Conservation (phyloP, 2,888 invertebrate genomes). For the Metalampra italica region DNA sequence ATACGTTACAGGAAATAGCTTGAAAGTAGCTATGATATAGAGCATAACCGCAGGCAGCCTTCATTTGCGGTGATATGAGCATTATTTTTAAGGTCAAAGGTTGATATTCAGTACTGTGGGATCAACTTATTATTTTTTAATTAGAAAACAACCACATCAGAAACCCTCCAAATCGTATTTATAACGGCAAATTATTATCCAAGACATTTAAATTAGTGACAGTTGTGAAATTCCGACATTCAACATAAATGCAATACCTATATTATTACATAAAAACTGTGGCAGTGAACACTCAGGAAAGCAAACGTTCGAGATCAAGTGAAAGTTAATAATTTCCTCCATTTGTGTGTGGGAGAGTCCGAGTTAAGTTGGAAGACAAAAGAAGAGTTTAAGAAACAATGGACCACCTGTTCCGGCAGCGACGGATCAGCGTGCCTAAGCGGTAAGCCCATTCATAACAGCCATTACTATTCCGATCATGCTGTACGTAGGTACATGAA, state of each 20-base stretch:
- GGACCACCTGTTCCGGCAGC: slow-evolving; percentile 73
- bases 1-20: too few species aligned
- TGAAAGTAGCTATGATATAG: too few species aligned
- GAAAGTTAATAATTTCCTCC: slow-evolving; percentile 64
- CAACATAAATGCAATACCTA: background rate
- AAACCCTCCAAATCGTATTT: background rate
- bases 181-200: background rate
- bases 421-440: slow-evolving; percentile 70
- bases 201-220: background rate
- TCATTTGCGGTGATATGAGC: too few species aligned
- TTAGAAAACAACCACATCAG: background rate
- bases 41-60: too few species aligned
- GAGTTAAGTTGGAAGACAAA: slow-evolving; percentile 46
- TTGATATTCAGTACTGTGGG: background rate
- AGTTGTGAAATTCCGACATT: background rate
- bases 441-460: slow-evolving; percentile 44
- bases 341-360: slow-evolving; percentile 58
- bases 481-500: slow-evolving; percentile 2
- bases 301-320: slow-evolving; percentile 52
- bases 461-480: slow-evolving; percentile 5
- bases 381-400: slow-evolving; percentile 53
- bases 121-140: background rate
- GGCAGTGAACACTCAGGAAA: slow-evolving; percentile 15
- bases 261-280: slow-evolving; percentile 7
- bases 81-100: background rate